These are phyloP conservation scores for Notoglanidium macrostoma DNA, from an alignment of 2,797 vertebrate species.

Conservation along the genomic window DNA sequence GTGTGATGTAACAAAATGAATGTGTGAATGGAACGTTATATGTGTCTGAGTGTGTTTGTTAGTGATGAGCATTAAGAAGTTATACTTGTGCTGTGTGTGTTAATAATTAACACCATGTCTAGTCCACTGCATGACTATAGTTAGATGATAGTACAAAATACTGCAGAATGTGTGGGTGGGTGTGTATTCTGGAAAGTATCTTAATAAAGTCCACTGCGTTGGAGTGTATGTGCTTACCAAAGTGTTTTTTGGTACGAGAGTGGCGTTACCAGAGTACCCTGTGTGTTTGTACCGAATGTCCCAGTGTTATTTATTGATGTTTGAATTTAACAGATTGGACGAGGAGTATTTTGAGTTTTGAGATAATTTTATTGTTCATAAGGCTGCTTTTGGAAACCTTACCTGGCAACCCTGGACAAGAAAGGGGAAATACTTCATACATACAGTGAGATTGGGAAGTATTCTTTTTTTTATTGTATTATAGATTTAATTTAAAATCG, in stretches of 20 bases:
- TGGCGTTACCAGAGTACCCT: background rate
- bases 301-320: background rate
- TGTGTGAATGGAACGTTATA: background rate
- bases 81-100: background rate
- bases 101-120: background rate
- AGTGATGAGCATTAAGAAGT: background rate
- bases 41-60: background rate
- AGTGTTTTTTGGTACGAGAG: background rate
- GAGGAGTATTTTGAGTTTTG: background rate
- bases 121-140: background rate
- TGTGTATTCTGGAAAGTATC: background rate
- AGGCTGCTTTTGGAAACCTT: background rate
- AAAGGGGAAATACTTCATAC: background rate
- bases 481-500: background rate
- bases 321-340: background rate
- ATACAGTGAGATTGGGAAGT: background rate
- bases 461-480: background rate
- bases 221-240: background rate
- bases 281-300: background rate
- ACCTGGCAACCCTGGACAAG: background rate
- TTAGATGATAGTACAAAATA: background rate
- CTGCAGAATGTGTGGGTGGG: background rate
- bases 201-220: conserved; percentile 11
- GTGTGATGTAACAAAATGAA: background rate
- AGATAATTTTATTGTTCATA: background rate